These are phyloP conservation scores for Amblyjoppa proteus DNA, from an alignment of 2,888 invertebrate genomes.

Conservation along the genomic window DNA sequence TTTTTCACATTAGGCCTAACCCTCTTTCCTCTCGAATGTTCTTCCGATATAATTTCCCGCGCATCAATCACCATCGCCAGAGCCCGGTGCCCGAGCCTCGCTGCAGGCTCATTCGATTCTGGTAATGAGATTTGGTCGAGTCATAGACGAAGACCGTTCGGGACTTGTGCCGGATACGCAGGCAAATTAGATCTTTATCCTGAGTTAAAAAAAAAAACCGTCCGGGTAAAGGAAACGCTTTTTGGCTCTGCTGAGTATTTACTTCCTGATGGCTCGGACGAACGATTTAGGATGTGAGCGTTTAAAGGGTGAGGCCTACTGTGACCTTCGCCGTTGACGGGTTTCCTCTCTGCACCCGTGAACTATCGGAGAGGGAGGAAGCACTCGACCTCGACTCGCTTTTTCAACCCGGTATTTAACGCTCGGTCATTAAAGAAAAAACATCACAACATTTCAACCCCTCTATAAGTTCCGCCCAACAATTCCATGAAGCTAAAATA, in stretches of 20 bases:
- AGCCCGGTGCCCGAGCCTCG: neutral
- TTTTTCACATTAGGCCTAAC: constrained; percentile 30
- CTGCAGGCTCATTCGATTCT: constrained; percentile 44
- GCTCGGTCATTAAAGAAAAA: neutral
- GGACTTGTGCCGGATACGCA: constrained; percentile 38
- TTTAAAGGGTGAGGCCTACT: constrained; percentile 60
- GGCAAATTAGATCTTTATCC: constrained; percentile 58
- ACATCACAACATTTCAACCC: neutral
- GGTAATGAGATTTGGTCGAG: constrained; percentile 41
- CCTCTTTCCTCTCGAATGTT: constrained; percentile 24
- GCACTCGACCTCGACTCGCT: neutral
- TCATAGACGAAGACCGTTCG: constrained; percentile 24
- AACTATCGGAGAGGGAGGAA: constrained; percentile 6
- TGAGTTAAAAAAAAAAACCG: constrained; percentile 17
- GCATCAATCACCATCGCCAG: constrained; percentile 15
- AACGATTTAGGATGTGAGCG: constrained; percentile 54
- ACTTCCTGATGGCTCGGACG: constrained; percentile 38
- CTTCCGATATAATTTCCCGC: constrained; percentile 32
- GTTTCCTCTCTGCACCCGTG: constrained; percentile 13
- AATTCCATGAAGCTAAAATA: neutral
- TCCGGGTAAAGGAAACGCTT: constrained; percentile 34
- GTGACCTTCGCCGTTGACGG: constrained; percentile 45
- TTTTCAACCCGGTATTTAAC: neutral
- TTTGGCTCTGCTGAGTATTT: constrained; percentile 28
- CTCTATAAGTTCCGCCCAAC: neutral